Evolutionary conservation across 2,888 invertebrate species (phyloP).

Genomic region (Anagyrus pseudococci): DNA sequence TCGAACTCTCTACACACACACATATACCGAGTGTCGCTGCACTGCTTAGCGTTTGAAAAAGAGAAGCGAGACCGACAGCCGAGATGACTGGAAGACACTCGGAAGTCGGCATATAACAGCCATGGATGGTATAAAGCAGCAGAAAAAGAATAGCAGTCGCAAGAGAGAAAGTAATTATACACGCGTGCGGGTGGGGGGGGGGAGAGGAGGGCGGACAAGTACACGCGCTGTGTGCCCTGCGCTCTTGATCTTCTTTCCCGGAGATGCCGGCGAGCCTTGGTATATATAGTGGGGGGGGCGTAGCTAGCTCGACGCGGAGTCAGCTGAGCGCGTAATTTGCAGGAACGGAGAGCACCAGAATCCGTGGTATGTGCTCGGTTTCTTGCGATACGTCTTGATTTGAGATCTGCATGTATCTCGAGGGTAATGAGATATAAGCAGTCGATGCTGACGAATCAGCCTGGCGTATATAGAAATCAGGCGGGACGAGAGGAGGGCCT

Average conservation of each 20-base stretch:
- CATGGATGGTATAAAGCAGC: too few species aligned
- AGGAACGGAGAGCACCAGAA: slow-evolving; percentile 6
- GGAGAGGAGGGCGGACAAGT: slow-evolving; percentile 14
- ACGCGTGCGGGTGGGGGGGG: slow-evolving; percentile 15
- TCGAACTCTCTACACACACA: neutral
- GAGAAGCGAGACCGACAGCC: neutral
- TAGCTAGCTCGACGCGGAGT: slow-evolving; percentile 17
- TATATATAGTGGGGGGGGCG: neutral
- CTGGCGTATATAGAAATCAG: too few species aligned
- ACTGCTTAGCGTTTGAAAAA: neutral
- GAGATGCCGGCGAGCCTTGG: slow-evolving; percentile 6
- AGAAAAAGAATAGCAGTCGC: slow-evolving; percentile 21
- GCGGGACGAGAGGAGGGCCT: too few species aligned
- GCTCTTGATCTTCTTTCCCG: slow-evolving; percentile 37
- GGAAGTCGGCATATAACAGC: slow-evolving; percentile 6
- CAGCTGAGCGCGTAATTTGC: slow-evolving; percentile 21
- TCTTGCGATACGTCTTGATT: neutral
- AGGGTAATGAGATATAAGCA: too few species aligned
- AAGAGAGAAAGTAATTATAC: slow-evolving; percentile 33
- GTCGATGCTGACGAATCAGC: too few species aligned
- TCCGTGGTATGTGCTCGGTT: slow-evolving; percentile 2
- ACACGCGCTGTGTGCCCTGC: too few species aligned
- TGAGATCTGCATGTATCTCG: too few species aligned
- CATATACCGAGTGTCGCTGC: too few species aligned
- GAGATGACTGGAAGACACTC: slow-evolving; percentile 10